These are phyloP conservation scores for Drosophila meridionalis DNA, from an alignment of 2,888 invertebrate genomes.

Conservation along the genomic window DNA sequence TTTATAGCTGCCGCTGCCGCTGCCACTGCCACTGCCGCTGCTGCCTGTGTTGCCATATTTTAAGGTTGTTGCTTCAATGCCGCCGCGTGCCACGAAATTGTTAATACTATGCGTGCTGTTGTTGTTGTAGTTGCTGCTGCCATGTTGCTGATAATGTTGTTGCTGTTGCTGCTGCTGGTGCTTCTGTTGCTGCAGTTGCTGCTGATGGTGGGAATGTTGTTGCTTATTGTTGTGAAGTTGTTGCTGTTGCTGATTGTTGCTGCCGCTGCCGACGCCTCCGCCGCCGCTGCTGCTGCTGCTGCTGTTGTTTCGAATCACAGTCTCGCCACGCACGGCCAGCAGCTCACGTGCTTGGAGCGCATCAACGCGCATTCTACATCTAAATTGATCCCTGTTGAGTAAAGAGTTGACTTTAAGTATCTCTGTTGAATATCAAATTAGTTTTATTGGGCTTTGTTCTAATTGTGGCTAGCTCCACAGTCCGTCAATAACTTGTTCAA, in stretches of 20 bases:
- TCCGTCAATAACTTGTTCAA: not conserved
- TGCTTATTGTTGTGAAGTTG: slow-evolving; percentile 73
- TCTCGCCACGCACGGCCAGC: slow-evolving; percentile 80
- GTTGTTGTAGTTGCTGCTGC: slow-evolving; percentile 44
- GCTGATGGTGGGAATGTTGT: slow-evolving; percentile 77
- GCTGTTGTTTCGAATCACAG: slow-evolving; percentile 77
- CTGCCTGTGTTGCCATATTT: slow-evolving; percentile 72
- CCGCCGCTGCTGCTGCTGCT: slow-evolving; percentile 51
- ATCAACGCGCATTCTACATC: slow-evolving; percentile 85
- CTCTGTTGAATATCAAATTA: not conserved
- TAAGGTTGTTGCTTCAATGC: slow-evolving; percentile 75
- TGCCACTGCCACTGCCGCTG: not conserved
- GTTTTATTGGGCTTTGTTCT: not conserved
- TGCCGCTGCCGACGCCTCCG: slow-evolving; percentile 60
- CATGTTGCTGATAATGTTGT: slow-evolving; percentile 23
- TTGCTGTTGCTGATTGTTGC: slow-evolving; percentile 57
- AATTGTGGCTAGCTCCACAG: not conserved
- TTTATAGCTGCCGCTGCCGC: slow-evolving; percentile 44
- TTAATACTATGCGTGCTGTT: slow-evolving; percentile 75
- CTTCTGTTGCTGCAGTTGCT: slow-evolving; percentile 53
- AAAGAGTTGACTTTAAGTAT: not conserved
- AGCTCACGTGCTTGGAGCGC: slow-evolving; percentile 84
- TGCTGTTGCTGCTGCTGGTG: slow-evolving; percentile 61
- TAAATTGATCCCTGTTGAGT: slow-evolving; percentile 82
- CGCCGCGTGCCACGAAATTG: slow-evolving; percentile 70